Conservation (phyloP, 2,888 invertebrate species). For the Heliconius ismenius region DNA sequence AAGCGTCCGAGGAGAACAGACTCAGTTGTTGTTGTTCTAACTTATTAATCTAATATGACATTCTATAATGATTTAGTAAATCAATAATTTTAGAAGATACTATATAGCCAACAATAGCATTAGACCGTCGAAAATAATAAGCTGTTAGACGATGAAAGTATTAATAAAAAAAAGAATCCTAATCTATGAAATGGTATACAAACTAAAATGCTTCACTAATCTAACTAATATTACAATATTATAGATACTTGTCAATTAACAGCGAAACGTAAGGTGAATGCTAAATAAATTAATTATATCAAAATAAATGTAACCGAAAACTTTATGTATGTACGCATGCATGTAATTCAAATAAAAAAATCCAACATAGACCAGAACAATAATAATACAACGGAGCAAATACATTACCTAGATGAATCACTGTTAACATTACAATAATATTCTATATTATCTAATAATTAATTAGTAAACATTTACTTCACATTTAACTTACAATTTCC, state of each 20-base stretch:
- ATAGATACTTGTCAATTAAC: conserved; percentile 14
- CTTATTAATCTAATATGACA: conserved; percentile 54
- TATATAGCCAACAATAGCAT: conserved; percentile 53
- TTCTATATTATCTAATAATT: conserved; percentile 19
- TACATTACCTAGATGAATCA: conserved; percentile 23
- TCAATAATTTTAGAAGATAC: conserved; percentile 60
- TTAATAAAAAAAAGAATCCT: conserved; percentile 3
- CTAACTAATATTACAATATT: conserved; percentile 16
- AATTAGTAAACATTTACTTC: conserved; percentile 26
- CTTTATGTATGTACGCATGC: not conserved
- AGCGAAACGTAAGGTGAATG: not conserved
- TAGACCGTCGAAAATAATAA: conserved; percentile 41
- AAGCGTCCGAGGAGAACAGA: conserved; percentile 50
- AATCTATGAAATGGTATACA: conserved; percentile 14
- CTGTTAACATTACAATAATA: conserved; percentile 21
- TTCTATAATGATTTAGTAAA: conserved; percentile 57
- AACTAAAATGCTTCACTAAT: conserved; percentile 19
- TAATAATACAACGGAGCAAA: conserved; percentile 10
- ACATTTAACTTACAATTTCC: conserved; percentile 19
- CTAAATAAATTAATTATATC: conserved; percentile 17
- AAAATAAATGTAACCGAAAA: conserved; percentile 9
- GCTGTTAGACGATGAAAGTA: conserved; percentile 22
- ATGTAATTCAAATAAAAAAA: not conserved
- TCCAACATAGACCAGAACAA: not conserved
- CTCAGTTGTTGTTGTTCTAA: conserved; percentile 55